Base-by-base conservation (phyloP, 2,113 vertebrate genomes). In the Grallaria varia region DNA sequence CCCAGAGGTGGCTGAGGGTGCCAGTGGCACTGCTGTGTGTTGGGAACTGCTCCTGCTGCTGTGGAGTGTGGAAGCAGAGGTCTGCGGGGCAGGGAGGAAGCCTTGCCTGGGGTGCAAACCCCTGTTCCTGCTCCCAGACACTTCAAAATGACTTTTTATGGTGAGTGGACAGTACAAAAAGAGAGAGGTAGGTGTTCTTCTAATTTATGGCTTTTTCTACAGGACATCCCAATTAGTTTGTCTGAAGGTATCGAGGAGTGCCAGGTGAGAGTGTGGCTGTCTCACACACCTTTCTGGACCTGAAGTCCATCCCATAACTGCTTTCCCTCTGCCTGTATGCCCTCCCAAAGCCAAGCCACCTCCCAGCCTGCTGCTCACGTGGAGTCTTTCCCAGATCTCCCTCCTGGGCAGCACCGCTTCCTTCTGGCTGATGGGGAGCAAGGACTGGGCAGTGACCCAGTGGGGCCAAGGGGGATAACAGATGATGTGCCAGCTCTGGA, bases 401-500 rank as follows among this genome's bases (percentile, higher is more conserved):
- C 24, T 73, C 42, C 23, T 18, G 60, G 63, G 89, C 82, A 95
- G 50, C 23, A 56, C 8, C 9, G 1, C 14, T 35, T 72, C 72
- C 62, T 92, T 55, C 74, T 81, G 75, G 44, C 84, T 63, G 87
- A 59, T 80, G 74, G 77, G 55, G 6, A 0, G 1, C 0, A 4
- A 53, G 80, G 87, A 53, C 64, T 60, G 93, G 91, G 91, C 92
- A 93, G 83, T 1, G 8, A 81, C 81, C 69, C 1, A 0, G 55
- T 4, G 14, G 84, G 79, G 73, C 82, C 80, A 68, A 93, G 72
- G 55, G 52, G 83, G 94, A 97, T 97, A 97, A 98, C 55, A 40
- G 97, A 97, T 96, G 95, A 96, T 96, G 95, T 97, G 96, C 93
- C 92, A 95, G 84, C 24, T 24, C 93, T 35, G 64, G 85, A 94